A percentile compares a stretch with the other conserved stretches of the same genome.
Conservation (phyloP, 2,113 vertebrate genomes). For the Opisthocomus hoazin region DNA sequence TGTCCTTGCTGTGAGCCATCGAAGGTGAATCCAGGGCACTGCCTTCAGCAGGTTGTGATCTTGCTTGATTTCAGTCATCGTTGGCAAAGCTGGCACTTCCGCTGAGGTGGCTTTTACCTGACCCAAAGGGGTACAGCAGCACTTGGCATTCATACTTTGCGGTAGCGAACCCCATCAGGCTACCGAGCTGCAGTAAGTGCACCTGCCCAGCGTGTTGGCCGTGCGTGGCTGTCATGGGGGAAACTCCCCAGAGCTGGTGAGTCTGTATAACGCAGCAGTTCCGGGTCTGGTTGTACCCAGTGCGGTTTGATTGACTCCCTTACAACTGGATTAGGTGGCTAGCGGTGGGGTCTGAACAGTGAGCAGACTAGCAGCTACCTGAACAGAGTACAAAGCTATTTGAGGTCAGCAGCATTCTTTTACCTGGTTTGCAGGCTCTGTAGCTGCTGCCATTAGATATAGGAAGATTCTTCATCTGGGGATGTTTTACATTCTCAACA, state of each 20-base stretch:
- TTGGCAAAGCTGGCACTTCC: not conserved
- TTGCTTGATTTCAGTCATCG: not conserved
- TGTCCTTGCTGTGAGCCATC: not conserved
- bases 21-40: not conserved
- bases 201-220: accelerated
- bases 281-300: not conserved
- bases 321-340: not conserved
- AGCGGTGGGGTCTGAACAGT: accelerated
- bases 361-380: not conserved
- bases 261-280: accelerated
- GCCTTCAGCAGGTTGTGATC: not conserved
- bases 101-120: not conserved
- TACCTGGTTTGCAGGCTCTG: not conserved
- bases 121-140: not conserved
- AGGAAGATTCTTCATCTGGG: not conserved
- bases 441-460: not conserved
- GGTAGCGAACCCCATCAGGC: not conserved
- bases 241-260: not conserved
- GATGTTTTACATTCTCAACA: not conserved
- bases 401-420: not conserved
- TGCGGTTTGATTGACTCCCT: accelerated
- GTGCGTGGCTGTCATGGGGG: not conserved
- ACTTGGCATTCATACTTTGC: not conserved
- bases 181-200: not conserved
- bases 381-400: not conserved